Base-by-base conservation (phyloP, 2,888 invertebrate genomes). In the Nomada fucata region DNA sequence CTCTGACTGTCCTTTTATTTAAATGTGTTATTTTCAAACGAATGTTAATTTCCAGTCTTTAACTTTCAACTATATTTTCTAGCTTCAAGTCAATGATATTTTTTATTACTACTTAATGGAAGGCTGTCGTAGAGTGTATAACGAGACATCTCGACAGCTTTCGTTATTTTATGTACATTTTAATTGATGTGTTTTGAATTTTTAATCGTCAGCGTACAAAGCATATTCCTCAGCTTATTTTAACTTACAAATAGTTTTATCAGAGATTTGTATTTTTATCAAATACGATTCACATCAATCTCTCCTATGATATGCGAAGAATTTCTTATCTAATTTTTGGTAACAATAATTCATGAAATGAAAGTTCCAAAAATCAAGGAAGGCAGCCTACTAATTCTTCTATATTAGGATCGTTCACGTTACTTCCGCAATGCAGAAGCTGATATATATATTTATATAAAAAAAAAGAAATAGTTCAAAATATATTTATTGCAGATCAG, bases 401-500 rank as follows among this genome's bases (percentile, higher is more conserved):
- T 63, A 61, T 53, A 60, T 78, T 70, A 65, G 59, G 50, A 76
- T 59, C 42, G 67, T 75, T 53, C 65, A 15, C 72, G 55, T 70
- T 63, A 73, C 42, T 75, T 53, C 15, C 55, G 23, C 76, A 69
- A 74, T 76, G 53, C 77, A 73, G 50, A 64, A 76, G n/a, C 53
- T 67, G 55, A 36, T 81, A 65, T 64, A 36, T 36, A 36, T 36
- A 7, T 7, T 36, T 36, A 36, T 36, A 36, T 36, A 36, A 36
- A 69, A 85, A 85, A 77, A 78, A 72, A 52, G 26, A 75, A 55
- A 76, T 59, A 76, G 59, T 76, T 68, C 60, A 74, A 80, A 82
- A 79, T 81, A 82, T 74, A 76, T 55, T 68, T 44, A 65, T 83
- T 76, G 73, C 60, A 71, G 29, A 81, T 65, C 65, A 77, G 57